phyloP scores from a whole-genome alignment of 2,113 vertebrate genomes.

The Petroica traversi region DNA sequence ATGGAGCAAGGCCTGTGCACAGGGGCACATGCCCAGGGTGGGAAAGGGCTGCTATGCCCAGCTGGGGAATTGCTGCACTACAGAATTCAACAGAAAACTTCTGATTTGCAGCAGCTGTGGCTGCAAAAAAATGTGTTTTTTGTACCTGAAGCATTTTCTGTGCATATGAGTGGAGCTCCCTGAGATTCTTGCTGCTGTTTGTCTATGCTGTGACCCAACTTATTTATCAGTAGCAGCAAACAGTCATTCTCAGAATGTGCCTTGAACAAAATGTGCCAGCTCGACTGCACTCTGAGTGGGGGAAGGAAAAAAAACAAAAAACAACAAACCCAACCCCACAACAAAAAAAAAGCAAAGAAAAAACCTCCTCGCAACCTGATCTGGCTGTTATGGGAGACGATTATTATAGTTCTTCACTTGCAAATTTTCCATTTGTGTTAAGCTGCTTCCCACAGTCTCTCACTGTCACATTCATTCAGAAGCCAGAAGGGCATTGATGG shows the following conservation, averaged over 20 bases:
- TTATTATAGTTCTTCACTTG: constrained; percentile 62
- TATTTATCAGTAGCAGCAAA: background rate
- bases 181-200: background rate
- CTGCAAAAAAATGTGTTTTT: background rate
- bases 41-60: background rate
- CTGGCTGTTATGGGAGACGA: constrained; percentile 39
- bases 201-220: background rate
- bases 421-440: constrained; percentile 63
- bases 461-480: constrained; percentile 58
- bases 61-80: background rate
- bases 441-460: constrained; percentile 62
- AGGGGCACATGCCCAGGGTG: background rate
- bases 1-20: background rate
- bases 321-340: background rate
- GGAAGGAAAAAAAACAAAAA: background rate
- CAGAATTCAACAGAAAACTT: background rate
- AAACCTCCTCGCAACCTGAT: background rate
- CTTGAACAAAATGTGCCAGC: constrained; percentile 40
- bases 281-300: background rate
- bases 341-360: background rate
- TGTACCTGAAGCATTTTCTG: background rate
- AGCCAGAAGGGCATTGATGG: constrained; percentile 46
- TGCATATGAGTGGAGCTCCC: background rate
- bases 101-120: background rate
- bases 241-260: background rate